These are phyloP conservation scores for Phalacrocorax pelagicus DNA, from an alignment of 2,113 vertebrate species.

Conservation along the genomic window DNA sequence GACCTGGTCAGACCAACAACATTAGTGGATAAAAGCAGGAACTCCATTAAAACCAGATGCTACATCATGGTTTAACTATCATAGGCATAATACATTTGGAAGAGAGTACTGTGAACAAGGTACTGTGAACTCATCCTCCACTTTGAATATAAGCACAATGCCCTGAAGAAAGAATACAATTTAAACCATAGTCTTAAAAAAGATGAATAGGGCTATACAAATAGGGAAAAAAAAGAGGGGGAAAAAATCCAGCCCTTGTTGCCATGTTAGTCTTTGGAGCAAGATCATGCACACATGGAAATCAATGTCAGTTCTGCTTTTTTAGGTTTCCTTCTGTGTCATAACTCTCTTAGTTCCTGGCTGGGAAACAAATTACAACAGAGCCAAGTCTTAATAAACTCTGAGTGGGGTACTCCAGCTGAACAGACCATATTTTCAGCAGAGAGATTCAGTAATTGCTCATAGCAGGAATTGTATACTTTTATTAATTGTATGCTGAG, in stretches of 20 bases:
- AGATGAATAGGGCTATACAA: neutral
- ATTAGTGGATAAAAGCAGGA: slow-evolving; percentile 7
- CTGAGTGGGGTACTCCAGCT: slow-evolving; percentile 45
- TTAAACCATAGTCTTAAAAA: neutral
- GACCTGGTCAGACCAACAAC: slow-evolving; percentile 34
- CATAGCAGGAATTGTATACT: neutral
- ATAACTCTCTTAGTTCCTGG: slow-evolving; percentile 43
- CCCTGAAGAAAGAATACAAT: neutral
- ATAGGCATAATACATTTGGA: neutral
- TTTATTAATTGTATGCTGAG: slow-evolving; percentile 18
- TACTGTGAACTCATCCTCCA: neutral
- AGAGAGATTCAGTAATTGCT: slow-evolving; percentile 13
- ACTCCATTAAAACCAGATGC: slow-evolving; percentile 60
- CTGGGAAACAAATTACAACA: slow-evolving; percentile 17
- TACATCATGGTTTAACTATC: neutral
- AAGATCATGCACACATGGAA: slow-evolving; percentile 44
- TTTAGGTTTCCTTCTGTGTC: slow-evolving; percentile 38
- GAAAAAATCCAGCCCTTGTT: neutral
- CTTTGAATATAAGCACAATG: neutral
- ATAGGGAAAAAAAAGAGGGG: neutral
- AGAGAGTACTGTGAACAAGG: neutral
- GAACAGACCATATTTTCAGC: slow-evolving; percentile 33
- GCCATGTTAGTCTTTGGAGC: slow-evolving; percentile 45
- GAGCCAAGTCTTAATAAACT: slow-evolving; percentile 54
- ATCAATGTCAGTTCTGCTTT: slow-evolving; percentile 51